Evolutionary conservation across 1,140 invertebrate genomes (phyloP), one percentile per base, ranked within the genome.

Genomic region (Luehdorfia chinensis): DNA sequence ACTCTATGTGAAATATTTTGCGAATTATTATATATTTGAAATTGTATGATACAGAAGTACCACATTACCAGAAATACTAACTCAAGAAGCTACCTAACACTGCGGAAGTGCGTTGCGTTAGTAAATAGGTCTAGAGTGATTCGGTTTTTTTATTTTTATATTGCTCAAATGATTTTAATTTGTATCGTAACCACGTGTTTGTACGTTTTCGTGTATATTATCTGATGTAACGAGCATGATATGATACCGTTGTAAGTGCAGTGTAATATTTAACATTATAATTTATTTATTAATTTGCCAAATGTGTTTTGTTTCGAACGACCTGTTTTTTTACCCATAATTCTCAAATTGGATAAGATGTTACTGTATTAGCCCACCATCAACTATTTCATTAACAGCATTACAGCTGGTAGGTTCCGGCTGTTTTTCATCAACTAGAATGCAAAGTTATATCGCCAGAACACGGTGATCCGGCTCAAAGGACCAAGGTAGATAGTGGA

Each of bases 201-300:
- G 73, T 64, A 76, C 50, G 68, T 78, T 77, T 79, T 70, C 55
- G 61, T 80, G 72, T 81, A 79, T 74, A 75, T 71, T 66, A 63
- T 73, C 66, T 59, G 67, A 68, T 77, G 65, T 75, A 78, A 80
- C 66, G 70, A 72, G 62, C 74, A 77, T 73, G 55, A 69, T 72
- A 70, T 74, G 69, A 68, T 76, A 77, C 67, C 71, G 73, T 66
- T 81, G 66, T 81, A 78, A 76, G 75, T 74, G 75, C 72, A 80
- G 74, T 81, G 72, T 76, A 73, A 80, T 84, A 81, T 84, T 79
- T 76, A 81, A 84, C 75, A 81, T 68, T 78, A 84, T 84, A 84
- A 84, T 84, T 84, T 84, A 84, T 84, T 84, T 84, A 84, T 84
- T 84, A 76, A 84, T 84, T 84, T 84, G 80, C 80, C 57, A 50